Base-by-base conservation (phyloP, 2,797 vertebrate genomes). In the Anguilla obscura region DNA sequence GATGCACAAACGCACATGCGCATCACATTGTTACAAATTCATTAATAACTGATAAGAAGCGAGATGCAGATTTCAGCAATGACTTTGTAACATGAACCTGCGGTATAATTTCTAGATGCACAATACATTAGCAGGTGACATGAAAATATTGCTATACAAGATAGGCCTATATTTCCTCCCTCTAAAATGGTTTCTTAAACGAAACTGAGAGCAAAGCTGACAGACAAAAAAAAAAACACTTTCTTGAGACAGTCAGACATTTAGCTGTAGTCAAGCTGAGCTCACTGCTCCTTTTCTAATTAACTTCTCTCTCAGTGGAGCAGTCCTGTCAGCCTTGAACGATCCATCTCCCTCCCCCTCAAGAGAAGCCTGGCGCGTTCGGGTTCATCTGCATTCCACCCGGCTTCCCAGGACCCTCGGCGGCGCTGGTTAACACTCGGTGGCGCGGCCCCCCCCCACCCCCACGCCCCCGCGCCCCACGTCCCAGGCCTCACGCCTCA, bases 301-400 rank as follows among this genome's bases (percentile, higher is more conserved):
- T 7, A 85, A 60, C 56, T 60, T 58, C 52, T 85, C 56, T 60
- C 84, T 50, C 45, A 50, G 16, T 10, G 45, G 79, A 50, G 40
- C 45, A 82, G 40, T 48, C 54, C 84, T 85, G 50, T 33, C 30
- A 60, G n/a, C 21, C 79, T 18, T 18, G 33, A 36, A 60, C 27
- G 30, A 60, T 58, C 50, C 52, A 54, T 84, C 27, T 50, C n/a
- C 52, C 27, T 18, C 40, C 40, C 40, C 40, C 79, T 45, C 79
- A 24, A 45, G 40, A 33, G 30, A 60, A 60, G 84, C 84, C 30
- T 1, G 54, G 30, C 6, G 56, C 24, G 12, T 85, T 36, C 4
- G 56, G n/a, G 84, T 85, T 85, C 56, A 85, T 85, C 84, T 60
- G 52, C 84, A 85, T 58, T 85, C 84, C 84, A 16, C 54, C 45